Evolutionary conservation across 1,140 invertebrate genomes (phyloP).

Genomic region (Cydia strobilella): DNA sequence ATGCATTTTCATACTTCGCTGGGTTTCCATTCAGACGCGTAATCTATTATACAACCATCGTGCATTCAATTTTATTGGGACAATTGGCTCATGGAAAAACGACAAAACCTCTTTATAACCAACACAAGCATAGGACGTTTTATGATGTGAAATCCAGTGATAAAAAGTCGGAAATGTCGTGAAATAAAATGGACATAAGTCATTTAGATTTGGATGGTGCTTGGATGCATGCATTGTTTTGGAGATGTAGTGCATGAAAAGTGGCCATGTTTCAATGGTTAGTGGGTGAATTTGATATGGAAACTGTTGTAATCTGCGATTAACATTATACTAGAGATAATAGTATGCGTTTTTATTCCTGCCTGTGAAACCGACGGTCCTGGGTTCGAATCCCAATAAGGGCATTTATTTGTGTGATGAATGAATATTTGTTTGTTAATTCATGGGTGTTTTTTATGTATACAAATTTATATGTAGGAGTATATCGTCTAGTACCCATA

Average conservation of each 20-base stretch:
- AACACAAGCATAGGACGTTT: background rate
- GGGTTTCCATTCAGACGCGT: slow-evolving; percentile 1
- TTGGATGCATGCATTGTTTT: background rate
- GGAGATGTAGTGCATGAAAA: slow-evolving; percentile 9
- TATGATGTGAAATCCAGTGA: background rate
- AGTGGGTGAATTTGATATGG: slow-evolving; percentile 1
- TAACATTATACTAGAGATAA: background rate
- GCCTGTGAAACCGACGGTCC: too few species aligned
- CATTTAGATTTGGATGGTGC: background rate
- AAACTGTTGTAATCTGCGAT: slow-evolving; percentile 2
- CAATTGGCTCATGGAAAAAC: background rate
- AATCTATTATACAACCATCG: slow-evolving; percentile 6
- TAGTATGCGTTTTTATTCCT: too few species aligned
- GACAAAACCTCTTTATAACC: background rate
- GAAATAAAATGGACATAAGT: background rate
- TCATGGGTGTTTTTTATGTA: too few species aligned
- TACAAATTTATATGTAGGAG: too few species aligned
- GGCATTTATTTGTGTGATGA: too few species aligned
- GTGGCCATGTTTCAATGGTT: slow-evolving; percentile 5
- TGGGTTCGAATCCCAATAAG: too few species aligned
- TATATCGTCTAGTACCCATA: too few species aligned
- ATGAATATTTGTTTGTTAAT: too few species aligned
- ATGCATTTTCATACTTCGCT: slow-evolving; percentile 13
- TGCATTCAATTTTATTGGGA: too few species aligned
- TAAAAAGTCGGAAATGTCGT: background rate